Evolutionary conservation across 2,888 invertebrate species (phyloP), one percentile per base, ranked within the genome.

Genomic region (Acholoe squamosa): DNA sequence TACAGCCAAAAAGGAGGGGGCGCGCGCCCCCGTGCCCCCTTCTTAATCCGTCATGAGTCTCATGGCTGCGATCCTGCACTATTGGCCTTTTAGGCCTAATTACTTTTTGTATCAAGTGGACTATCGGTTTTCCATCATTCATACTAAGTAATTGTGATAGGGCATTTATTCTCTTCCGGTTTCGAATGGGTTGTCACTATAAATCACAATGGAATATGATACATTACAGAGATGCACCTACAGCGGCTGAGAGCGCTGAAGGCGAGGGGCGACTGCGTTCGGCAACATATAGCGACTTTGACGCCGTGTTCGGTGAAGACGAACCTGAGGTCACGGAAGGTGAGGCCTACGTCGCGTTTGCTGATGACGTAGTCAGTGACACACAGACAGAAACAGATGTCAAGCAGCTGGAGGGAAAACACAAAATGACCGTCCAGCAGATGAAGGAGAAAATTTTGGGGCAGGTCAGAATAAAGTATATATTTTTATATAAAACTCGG

Each of bases 331-430:
- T 86, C 7, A 92, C 93, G 3, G 93, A 93, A 52, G 95, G 94
- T 0, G 94, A 94, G 89, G 92, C 76, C 0, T 95, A 94, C 91
- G 94, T 95, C 19, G 92, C 93, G 31, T 95, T 95, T 91, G 94
- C 94, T 22, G 93, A 93, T 61, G 95, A 95, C 76, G 93, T 93
- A 28, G 92, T 93, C 33, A 95, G 94, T 91, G 95, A 95, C 61
- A 93, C 94, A 84, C 95, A 95, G 92, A 95, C 95, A 51, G 95
- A 95, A 91, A 93, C 94, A 7, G 96, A 95, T 91, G 93, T 95
- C 52, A 93, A 93, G 80, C 94, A 95, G 77, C 93, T 96, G 92
- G 95, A 95, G 92, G 95, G 95, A 3, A 93, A 94, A 61, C 94
- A 95, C 28, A 94, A 95, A 91, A 95, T 96, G 95, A 93, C 95